Conservation (phyloP, 2,888 invertebrate genomes). For the Drosophila anomalata region DNA sequence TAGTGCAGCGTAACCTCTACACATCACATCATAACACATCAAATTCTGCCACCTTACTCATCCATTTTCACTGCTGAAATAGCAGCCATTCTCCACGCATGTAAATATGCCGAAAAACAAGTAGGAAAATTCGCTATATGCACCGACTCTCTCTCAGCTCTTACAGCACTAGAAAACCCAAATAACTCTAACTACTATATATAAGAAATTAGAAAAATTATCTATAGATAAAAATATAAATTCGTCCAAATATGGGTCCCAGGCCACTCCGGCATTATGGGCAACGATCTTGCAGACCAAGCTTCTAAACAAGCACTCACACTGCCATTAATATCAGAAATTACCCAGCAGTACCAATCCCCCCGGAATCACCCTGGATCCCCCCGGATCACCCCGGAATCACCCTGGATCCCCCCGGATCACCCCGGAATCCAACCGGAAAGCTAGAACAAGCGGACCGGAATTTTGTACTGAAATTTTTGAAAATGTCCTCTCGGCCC, state of each 20-base stretch:
- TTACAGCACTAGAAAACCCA: background rate
- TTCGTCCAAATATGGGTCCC: background rate
- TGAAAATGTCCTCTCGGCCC: too few species aligned
- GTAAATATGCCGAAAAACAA: too few species aligned
- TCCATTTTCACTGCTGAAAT: slow-evolving; percentile 20
- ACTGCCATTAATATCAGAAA: too few species aligned
- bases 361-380: too few species aligned
- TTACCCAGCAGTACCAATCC: background rate
- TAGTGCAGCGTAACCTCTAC: background rate
- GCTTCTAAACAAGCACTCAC: too few species aligned
- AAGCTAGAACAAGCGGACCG: too few species aligned
- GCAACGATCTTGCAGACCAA: slow-evolving; percentile 6
- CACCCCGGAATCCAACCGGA: too few species aligned
- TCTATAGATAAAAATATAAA: background rate
- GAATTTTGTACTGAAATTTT: too few species aligned
- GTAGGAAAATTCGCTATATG: too few species aligned
- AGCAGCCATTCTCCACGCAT: slow-evolving; percentile 5
- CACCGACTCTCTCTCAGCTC: too few species aligned
- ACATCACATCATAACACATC: slow-evolving; percentile 5
- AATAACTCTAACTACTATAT: slow-evolving; percentile 8
- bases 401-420: too few species aligned
- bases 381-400: too few species aligned
- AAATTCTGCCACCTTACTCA: slow-evolving; percentile 8
- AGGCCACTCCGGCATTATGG: slow-evolving; percentile 4
- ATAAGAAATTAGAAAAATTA: background rate